These are phyloP conservation scores for Myotis lucifugus DNA, from an alignment of 2,113 vertebrate species.

Conservation along the genomic window DNA sequence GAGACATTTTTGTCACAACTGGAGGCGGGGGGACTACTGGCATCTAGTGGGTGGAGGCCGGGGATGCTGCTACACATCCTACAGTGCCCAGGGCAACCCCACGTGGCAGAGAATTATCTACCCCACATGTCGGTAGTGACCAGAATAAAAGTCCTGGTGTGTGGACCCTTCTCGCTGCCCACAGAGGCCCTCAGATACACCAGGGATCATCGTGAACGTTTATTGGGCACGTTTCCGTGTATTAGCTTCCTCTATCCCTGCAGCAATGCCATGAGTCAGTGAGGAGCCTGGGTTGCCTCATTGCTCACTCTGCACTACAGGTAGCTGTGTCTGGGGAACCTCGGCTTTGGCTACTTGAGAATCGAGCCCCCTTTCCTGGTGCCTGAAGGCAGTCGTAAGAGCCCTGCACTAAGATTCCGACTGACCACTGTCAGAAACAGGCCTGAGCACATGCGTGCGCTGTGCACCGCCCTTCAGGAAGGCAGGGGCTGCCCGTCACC, in stretches of 20 bases:
- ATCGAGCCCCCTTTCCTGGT: neutral
- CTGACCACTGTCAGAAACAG: accelerated
- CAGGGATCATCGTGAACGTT: accelerated
- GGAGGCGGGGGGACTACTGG: neutral
- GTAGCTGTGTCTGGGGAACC: neutral
- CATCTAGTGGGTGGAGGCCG: neutral
- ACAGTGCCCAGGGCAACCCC: accelerated
- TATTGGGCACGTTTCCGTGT: neutral
- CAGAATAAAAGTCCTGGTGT: no score
- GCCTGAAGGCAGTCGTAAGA: neutral
- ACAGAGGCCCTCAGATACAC: neutral
- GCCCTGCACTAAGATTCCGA: neutral
- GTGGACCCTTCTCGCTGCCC: accelerated
- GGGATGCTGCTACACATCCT: accelerated
- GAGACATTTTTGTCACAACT: neutral
- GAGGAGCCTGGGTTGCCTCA: neutral
- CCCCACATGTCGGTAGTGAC: accelerated
- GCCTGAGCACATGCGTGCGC: accelerated
- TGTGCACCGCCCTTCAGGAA: accelerated
- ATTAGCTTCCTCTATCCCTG: no score
- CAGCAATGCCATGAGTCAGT: neutral
- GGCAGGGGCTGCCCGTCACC: neutral
- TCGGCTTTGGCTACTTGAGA: neutral
- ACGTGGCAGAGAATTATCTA: accelerated
- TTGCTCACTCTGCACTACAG: neutral